Evolutionary conservation across 2,888 invertebrate species (phyloP), one percentile per base, ranked within the genome.

Genomic region (Latrodectus hesperus): DNA sequence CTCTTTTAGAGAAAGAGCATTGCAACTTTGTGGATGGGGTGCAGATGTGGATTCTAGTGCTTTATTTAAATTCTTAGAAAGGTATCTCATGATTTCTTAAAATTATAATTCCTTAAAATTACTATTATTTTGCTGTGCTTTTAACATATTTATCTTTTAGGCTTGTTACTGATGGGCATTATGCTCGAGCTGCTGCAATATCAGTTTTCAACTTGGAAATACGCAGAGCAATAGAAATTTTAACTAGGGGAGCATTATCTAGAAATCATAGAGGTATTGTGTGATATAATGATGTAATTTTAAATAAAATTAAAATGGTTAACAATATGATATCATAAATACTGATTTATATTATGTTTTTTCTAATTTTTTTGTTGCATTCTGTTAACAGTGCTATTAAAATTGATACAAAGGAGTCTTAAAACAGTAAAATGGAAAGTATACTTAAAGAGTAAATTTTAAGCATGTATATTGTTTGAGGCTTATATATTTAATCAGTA

Each of bases 21-120:
- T 98, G 89, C 95, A 95, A 92, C 93, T 98, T 89, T 98, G 98
- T 93, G 97, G 97, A 26, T 98, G 98, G 98, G 94, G 95, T 89
- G 95, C 95, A 92, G 96, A 97, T 90, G 95, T 95, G 92, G 96
- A 96, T 16, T 90, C 90, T 9, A 77, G 77, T 68, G 93, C 92
- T 6, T 92, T 94, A 60, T 93, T 93, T 9, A 90, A 91, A 75
- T 94, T 95, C 89, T 92, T 95, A n/a, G 94, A 94, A 77, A 93
- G 80, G 90, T 90, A 86, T 79, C 26, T 51, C 11, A n/a, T 52
- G 68, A 16, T 65, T 71, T 72, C 55, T 55, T 9, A n/a, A 55
- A 73, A 76, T 71, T 16, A 26, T 26, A 71, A 22, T 55, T n/a
- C 38, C 26, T 79, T 52, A 6, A 60, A n/a, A 55, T 38, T 53